Percentiles rank a stretch among this genome's conserved stretches.
Conservation (phyloP, 2,797 vertebrate genomes). For the Oreonectes daqikongensis region DNA sequence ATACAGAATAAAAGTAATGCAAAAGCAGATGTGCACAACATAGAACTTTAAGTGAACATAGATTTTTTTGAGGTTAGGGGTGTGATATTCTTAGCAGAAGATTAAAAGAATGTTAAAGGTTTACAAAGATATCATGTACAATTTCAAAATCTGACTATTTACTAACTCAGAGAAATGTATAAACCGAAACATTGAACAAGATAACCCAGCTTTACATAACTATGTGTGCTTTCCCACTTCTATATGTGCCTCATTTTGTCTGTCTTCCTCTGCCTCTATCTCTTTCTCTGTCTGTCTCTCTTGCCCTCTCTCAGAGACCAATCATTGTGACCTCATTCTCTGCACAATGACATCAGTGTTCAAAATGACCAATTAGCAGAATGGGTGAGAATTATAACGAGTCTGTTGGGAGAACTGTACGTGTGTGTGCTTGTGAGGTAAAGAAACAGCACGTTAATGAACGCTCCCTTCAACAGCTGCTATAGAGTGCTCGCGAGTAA, state of each 20-base stretch:
- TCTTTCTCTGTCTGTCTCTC: conserved; percentile 66
- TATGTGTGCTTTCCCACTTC: conserved; percentile 19
- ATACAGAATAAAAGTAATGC: no score
- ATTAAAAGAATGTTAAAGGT: not conserved
- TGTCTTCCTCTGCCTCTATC: conserved; percentile 55
- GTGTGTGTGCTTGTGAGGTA: conserved; percentile 50
- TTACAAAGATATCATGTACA: not conserved
- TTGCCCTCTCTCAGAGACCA: conserved; percentile 64
- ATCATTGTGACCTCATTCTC: conserved; percentile 47
- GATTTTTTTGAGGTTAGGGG: not conserved
- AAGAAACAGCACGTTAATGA: conserved; percentile 29
- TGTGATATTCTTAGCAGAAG: not conserved
- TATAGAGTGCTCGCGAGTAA: not conserved
- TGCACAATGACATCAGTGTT: conserved; percentile 66
- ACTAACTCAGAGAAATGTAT: not conserved
- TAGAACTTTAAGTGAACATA: no score
- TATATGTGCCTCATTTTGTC: conserved; percentile 51
- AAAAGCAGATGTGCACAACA: not conserved
- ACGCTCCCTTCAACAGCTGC: conserved; percentile 4
- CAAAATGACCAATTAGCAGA: conserved; percentile 53
- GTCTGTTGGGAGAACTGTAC: conserved; percentile 56
- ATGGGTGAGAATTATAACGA: conserved; percentile 50
- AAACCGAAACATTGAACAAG: not conserved
- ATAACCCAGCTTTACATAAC: not conserved
- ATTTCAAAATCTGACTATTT: not conserved